Evolutionary conservation across 2,113 vertebrate genomes (phyloP).

Genomic region (Malurus cyaneus): DNA sequence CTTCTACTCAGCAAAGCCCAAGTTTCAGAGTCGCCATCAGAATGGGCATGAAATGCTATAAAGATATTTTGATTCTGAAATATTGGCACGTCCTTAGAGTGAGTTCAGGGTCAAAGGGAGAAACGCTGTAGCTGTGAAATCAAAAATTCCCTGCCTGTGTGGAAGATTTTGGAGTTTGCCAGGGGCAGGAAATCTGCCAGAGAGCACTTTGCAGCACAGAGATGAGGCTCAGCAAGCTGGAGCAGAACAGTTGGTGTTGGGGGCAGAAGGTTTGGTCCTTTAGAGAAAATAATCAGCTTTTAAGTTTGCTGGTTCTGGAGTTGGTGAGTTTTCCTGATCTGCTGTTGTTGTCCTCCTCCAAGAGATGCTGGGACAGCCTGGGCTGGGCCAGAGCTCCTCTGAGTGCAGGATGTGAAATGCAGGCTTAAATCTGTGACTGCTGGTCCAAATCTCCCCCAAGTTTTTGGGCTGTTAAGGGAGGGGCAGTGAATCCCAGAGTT

Average conservation of each 20-base stretch:
- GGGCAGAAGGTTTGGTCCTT: neutral
- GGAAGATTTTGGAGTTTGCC: neutral
- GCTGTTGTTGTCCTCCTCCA: neutral
- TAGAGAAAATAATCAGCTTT: neutral
- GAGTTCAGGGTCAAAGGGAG: neutral
- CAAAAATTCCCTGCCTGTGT: neutral
- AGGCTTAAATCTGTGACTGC: neutral
- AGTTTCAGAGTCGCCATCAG: neutral
- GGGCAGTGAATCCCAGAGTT: neutral
- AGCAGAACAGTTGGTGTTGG: neutral
- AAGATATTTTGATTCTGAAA: neutral
- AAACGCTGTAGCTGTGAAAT: neutral
- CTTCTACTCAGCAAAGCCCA: neutral
- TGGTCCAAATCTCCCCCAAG: rapidly evolving
- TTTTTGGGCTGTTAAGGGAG: neutral
- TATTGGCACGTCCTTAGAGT: neutral
- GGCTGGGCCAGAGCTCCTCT: neutral
- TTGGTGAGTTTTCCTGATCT: neutral
- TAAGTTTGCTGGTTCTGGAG: neutral
- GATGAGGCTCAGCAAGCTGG: neutral
- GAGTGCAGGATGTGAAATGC: neutral
- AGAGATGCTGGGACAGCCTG: neutral
- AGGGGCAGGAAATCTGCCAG: neutral
- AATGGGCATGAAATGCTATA: neutral
- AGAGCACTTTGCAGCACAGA: rapidly evolving